A percentile compares a stretch with the other conserved stretches of the same genome.
These are phyloP conservation scores for Varanus komodoensis DNA, from an alignment of 2,113 vertebrate genomes.

Conservation along the genomic window DNA sequence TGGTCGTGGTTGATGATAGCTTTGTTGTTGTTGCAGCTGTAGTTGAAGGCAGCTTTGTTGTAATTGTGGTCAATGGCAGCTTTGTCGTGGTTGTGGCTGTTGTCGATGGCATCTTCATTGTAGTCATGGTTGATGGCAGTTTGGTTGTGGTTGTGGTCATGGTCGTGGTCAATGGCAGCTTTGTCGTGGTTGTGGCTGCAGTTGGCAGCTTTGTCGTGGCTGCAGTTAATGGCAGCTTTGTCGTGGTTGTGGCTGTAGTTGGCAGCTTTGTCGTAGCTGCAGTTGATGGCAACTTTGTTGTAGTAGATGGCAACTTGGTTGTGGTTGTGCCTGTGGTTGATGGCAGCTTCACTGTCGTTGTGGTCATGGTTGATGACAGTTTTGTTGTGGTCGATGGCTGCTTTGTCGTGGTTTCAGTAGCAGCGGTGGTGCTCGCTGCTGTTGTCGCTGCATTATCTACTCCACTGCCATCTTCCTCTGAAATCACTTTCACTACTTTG, in stretches of 20 bases:
- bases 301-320: neutral
- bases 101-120: neutral
- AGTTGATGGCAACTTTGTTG: neutral
- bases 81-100: neutral
- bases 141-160: neutral
- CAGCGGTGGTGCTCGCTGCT: neutral
- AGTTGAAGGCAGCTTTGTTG: neutral
- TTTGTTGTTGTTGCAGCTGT: neutral
- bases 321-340: neutral
- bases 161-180: neutral
- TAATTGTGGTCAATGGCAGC: neutral
- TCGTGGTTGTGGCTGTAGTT: neutral
- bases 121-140: neutral
- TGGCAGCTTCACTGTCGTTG: neutral
- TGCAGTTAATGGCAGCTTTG: neutral
- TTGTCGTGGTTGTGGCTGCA: neutral
- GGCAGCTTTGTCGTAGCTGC: neutral
- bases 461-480: constrained; percentile 57
- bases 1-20: neutral
- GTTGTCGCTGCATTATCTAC: constrained; percentile 39
- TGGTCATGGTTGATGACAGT: neutral
- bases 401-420: neutral
- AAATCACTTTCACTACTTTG: constrained; percentile 15
- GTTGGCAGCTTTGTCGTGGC: neutral
- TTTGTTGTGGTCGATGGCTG: neutral